A percentile compares a stretch with the other conserved stretches of the same genome.
Conservation (phyloP, 2,113 vertebrate genomes). For the Eulemur rufifrons region DNA sequence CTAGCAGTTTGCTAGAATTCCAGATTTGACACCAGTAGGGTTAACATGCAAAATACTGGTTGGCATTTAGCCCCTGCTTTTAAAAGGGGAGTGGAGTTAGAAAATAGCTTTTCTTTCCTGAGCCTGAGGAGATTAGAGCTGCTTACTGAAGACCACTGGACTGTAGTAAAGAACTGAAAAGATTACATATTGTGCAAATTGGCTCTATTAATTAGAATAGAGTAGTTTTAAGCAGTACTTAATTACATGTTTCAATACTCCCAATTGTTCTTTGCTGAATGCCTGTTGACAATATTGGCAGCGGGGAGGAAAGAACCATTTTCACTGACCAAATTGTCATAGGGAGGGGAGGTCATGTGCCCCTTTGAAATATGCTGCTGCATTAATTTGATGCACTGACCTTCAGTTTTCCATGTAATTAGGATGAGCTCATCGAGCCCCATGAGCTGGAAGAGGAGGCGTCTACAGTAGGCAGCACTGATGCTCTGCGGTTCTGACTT, state of each 20-base stretch:
- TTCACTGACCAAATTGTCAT: slow-evolving; percentile 83
- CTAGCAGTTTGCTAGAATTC: slow-evolving; percentile 69
- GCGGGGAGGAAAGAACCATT: slow-evolving; percentile 80
- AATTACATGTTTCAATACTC: slow-evolving; percentile 84
- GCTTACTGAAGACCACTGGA: slow-evolving; percentile 78
- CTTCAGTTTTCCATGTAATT: slow-evolving; percentile 76
- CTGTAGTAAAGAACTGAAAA: slow-evolving; percentile 83
- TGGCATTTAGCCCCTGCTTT: slow-evolving; percentile 80
- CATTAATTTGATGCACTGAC: slow-evolving; percentile 80
- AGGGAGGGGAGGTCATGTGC: slow-evolving; percentile 72
- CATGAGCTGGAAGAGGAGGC: slow-evolving; percentile 56
- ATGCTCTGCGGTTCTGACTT: slow-evolving; percentile 57
- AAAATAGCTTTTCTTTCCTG: slow-evolving; percentile 80
- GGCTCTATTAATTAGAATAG: slow-evolving; percentile 85
- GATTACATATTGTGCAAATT: slow-evolving; percentile 85
- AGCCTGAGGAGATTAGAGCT: slow-evolving; percentile 79
- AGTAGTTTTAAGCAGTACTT: slow-evolving; percentile 85
- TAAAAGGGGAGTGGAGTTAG: slow-evolving; percentile 78
- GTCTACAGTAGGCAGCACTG: slow-evolving; percentile 62
- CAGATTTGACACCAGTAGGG: slow-evolving; percentile 68
- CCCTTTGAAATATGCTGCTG: slow-evolving; percentile 79
- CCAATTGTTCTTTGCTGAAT: slow-evolving; percentile 83
- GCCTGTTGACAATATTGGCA: slow-evolving; percentile 80
- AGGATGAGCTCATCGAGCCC: slow-evolving; percentile 72
- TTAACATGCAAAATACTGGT: slow-evolving; percentile 72